Base-by-base conservation (phyloP, 2,888 invertebrate genomes). In the Cephus pulcher region DNA sequence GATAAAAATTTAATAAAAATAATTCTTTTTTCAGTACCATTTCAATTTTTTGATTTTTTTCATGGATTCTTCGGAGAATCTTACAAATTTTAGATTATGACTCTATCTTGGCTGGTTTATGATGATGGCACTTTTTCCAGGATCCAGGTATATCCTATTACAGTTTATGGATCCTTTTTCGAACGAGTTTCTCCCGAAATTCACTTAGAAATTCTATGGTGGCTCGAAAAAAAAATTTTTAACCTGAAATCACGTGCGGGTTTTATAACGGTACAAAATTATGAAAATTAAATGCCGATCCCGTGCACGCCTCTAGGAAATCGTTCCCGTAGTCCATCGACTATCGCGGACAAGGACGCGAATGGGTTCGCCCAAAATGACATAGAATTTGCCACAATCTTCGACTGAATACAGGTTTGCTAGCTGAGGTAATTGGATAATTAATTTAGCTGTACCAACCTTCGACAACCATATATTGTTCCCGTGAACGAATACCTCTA, bases 351-450 rank as follows among this genome's bases (percentile, higher is more conserved):
- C 23, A 56, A 9, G 15, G 56, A 56, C 56, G 56, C 56, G 56
- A 56, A 56, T 56, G 56, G 56, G 56, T 87, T 82, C 81, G 76
- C 84, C 81, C 77, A 77, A 88, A 88, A 88, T 88, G 87, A 88
- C 85, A 88, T 84, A 82, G 83, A 84, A 84, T 84, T 84, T 83
- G 80, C 77, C 74, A 75, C 78, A 76, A 81, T 80, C 82, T 76
- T 75, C 73, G 33, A 76, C 84, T 80, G 84, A 84, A 84, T 79
- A 83, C 35, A 32, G 71, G 71, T 71, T 71, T 34, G 71, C 71
- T 34, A 34, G 71, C 32, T 2, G 23, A 32, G 15, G 71, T 71
- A 71, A 71, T 71, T 32, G 71, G 34, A 34, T 30, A 71, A 71
- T 71, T 71, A 71, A 71, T 71, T 71, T 71, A 34, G 33, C 71